Base-by-base conservation (phyloP, 2,113 vertebrate genomes). In the Micronycteris hirsuta region DNA sequence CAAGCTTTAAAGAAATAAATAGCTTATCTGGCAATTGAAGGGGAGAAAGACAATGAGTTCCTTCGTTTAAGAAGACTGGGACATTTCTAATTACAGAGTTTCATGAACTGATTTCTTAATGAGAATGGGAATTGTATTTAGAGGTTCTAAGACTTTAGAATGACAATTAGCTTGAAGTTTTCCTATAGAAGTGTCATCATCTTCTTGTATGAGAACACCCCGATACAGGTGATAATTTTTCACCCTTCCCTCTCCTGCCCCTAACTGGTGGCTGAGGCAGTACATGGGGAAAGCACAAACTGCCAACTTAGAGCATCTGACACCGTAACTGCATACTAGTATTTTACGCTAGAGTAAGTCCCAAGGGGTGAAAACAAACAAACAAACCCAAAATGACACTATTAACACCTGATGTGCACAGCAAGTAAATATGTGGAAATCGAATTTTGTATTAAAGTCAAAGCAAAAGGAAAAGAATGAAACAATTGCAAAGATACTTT, bases 61-160 rank as follows among this genome's bases (percentile, higher is more conserved):
- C 14, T 36, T n/a, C 15, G 2, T 4, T 33, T 61, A 77, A 63
- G 52, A 85, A 71, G 52, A 68, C 11, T 31, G 74, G 76, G 92
- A 20, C 28, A 13, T 31, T 56, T 83, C 87, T 47, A 54, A 86
- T 54, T 71, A 31, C 56, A 41, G 33, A 58, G 74, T n/a, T 91
- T 70, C 74, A n/a, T 58, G 38, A 97, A 91, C 97, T 89, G 96
- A 97, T 26, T 91, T 92, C 58, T 33, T 83, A 93, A 61, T 63
- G 68, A 84, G 80, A 97, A 90, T 67, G 93, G 81, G 88, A 81
- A 96, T 47, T 76, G 86, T 12, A 56, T 81, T 56, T 71, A 68
- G 84, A 97, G 91, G 94, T 90, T 96, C 97, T 94, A 95, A 97
- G 97, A 89, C 96, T 95, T 88, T 89, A 97, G 96, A 96, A 97